Evolutionary conservation across 2,888 invertebrate species (phyloP), one percentile per base, ranked within the genome.

Genomic region (Tenthredo notha): DNA sequence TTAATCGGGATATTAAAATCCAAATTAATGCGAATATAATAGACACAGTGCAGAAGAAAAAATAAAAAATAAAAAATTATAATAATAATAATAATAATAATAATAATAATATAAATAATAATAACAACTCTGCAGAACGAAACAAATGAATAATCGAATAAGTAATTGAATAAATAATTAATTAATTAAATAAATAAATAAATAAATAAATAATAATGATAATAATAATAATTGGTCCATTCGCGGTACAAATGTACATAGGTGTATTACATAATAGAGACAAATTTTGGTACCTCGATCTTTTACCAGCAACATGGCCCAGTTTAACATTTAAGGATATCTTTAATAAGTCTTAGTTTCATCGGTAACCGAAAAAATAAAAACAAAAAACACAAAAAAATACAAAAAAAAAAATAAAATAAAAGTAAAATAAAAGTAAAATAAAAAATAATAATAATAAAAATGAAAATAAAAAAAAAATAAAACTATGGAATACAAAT

Each of bases 301-400:
- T 84, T 80, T 87, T 87, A 88, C 86, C 86, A 85, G 87, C 87
- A 87, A 87, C 87, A 87, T 87, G 88, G 89, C 88, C 88, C 91
- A 89, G 88, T 91, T 88, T 90, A 90, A 90, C 87, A 87, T 89
- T 90, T 90, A 91, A 90, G 88, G 47, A 90, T 89, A 37, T 89
- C 90, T 91, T 88, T 88, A 90, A 88, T 89, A 89, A 87, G 89
- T 89, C 88, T 89, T 89, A 87, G 89, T 87, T 90, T 88, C 89
- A 90, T 86, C 88, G 87, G 87, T 87, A 84, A 75, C 25, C 25
- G 84, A 40, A 6, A 65, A 85, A 86, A n/a, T n/a, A n/a, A 86
- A 58, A 83, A 86, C 86, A 87, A 83, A 77, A 70, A 86, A 85
- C 85, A 87, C 87, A 86, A 88, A 90, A 90, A 92, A 90, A 90